These are phyloP conservation scores for Corythaixoides concolor DNA, from an alignment of 2,113 vertebrate species.

Conservation along the genomic window DNA sequence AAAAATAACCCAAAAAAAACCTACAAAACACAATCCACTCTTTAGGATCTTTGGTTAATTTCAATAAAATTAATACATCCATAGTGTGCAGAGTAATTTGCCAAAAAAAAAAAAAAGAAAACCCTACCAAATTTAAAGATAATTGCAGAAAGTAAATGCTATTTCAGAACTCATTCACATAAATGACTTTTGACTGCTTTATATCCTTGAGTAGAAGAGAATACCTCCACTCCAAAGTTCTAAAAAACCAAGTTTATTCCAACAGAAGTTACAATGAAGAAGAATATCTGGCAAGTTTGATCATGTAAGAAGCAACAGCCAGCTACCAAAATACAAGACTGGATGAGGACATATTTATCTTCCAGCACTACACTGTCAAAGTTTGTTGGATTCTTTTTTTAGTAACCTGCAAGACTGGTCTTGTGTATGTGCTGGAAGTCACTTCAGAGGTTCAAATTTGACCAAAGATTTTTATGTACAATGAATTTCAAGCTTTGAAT, in stretches of 20 bases:
- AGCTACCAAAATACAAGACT: not conserved
- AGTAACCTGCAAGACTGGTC: not conserved
- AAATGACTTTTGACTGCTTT: not conserved
- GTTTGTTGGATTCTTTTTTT: not conserved
- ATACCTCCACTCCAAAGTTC: not conserved
- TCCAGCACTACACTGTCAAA: not conserved
- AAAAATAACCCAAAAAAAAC: not conserved
- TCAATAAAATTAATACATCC: not conserved
- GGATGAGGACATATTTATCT: not conserved
- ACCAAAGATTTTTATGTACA: not conserved
- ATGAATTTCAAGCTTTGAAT: not conserved
- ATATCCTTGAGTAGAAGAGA: not conserved
- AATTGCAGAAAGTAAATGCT: not conserved
- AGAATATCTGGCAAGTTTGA: not conserved
- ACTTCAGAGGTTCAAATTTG: not conserved
- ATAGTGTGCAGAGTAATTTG: not conserved
- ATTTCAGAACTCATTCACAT: not conserved
- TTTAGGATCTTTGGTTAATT: not conserved
- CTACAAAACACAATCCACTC: not conserved
- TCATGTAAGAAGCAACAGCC: not conserved
- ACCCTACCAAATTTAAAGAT: not conserved
- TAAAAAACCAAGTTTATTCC: not conserved
- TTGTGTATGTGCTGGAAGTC: not conserved
- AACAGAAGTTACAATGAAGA: not conserved
- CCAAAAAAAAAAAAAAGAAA: not conserved